Evolutionary conservation across 2,888 invertebrate genomes (phyloP).

Genomic region (Conchocele bisecta): DNA sequence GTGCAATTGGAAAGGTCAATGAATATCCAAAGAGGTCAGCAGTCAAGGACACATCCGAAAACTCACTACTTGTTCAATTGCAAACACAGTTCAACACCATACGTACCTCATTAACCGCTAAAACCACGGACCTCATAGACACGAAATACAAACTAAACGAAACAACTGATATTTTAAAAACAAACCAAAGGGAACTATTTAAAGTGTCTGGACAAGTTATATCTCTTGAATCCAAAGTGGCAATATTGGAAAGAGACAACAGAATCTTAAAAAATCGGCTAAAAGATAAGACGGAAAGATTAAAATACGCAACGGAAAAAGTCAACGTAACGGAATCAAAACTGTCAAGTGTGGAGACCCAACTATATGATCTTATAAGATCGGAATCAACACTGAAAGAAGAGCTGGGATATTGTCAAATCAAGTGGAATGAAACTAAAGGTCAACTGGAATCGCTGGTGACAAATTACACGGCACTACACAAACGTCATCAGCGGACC

Average conservation of each 20-base stretch:
- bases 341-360: conserved; percentile 53
- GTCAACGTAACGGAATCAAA: conserved; percentile 55
- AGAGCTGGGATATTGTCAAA: conserved; percentile 64
- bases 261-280: conserved; percentile 74
- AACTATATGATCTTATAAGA: conserved; percentile 64
- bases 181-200: conserved; percentile 66
- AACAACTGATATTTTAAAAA: conserved; percentile 55
- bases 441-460: conserved; percentile 45
- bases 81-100: conserved; percentile 69
- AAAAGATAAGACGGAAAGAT: conserved; percentile 66
- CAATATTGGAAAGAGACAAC: conserved; percentile 64
- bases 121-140: conserved; percentile 64
- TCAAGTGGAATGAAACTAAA: conserved; percentile 58
- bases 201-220: conserved; percentile 64
- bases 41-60: conserved; percentile 27
- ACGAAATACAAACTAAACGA: conserved; percentile 68
- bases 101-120: conserved; percentile 56
- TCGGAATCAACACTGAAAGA: conserved; percentile 72
- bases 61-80: conserved; percentile 53
- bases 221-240: conserved; percentile 65
- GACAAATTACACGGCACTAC: conserved; percentile 61
- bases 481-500: conserved; percentile 50
- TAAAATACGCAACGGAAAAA: conserved; percentile 57
- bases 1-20: not conserved
- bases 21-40: not conserved